Evolutionary conservation across 2,797 vertebrate species (phyloP).

Genomic region (Taeniopygia guttata): DNA sequence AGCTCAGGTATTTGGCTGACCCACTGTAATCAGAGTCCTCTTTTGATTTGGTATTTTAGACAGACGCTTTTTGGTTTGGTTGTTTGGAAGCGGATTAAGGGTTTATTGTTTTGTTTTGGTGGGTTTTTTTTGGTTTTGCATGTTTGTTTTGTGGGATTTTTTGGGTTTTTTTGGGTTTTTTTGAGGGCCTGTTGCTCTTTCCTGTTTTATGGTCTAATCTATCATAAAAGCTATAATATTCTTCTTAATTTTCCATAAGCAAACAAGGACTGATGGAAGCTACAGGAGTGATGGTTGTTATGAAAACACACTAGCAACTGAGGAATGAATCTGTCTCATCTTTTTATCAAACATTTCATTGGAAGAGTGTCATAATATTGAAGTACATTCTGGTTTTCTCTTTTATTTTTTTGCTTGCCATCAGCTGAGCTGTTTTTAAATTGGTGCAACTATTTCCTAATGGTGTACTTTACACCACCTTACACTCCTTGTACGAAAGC

Average conservation of each 20-base stretch:
- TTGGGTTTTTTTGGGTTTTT: neutral
- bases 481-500: neutral
- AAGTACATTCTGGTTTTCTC: neutral
- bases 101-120: neutral
- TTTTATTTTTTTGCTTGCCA: neutral
- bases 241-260: neutral
- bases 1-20: neutral
- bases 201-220: neutral
- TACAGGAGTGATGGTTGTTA: neutral
- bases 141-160: neutral
- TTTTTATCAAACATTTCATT: neutral
- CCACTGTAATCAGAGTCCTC: neutral
- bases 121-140: fast-evolving
- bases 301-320: neutral
- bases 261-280: neutral
- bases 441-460: neutral
- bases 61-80: neutral
- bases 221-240: neutral
- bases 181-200: neutral
- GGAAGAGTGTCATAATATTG: neutral
- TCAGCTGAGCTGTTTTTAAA: neutral
- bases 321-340: neutral
- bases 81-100: neutral
- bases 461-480: neutral
- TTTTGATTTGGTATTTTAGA: neutral